A percentile compares a stretch with the other conserved stretches of the same genome.
Evolutionary conservation across 2,113 vertebrate species (phyloP).

Genomic region (Antigone vipio): DNA sequence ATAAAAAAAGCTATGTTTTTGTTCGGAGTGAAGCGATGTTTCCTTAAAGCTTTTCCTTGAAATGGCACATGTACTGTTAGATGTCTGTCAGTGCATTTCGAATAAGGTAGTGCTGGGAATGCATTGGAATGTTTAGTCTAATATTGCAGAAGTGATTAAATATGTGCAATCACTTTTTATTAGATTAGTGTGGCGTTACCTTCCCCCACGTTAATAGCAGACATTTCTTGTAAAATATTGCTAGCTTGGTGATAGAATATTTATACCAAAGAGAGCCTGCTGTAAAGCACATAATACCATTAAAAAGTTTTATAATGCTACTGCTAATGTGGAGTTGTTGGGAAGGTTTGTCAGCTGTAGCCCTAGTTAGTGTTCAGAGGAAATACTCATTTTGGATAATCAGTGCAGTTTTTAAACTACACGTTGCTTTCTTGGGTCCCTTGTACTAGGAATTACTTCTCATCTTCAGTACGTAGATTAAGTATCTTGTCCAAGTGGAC

Average conservation of each 20-base stretch:
- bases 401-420: constrained; percentile 56
- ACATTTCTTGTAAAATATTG: constrained; percentile 74
- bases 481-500: constrained; percentile 48
- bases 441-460: constrained; percentile 56
- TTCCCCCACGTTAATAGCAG: constrained; percentile 71
- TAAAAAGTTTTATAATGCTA: constrained; percentile 60
- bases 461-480: background rate
- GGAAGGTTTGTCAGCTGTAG: constrained; percentile 68
- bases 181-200: constrained; percentile 64
- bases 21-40: constrained; percentile 54
- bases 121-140: constrained; percentile 71
- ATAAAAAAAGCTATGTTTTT: constrained; percentile 9
- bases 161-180: constrained; percentile 74
- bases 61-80: constrained; percentile 68
- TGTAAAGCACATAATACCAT: constrained; percentile 74
- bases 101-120: constrained; percentile 65
- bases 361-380: constrained; percentile 54
- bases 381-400: constrained; percentile 34
- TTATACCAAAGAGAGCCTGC: constrained; percentile 86
- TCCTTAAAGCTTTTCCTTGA: constrained; percentile 47
- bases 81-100: constrained; percentile 69
- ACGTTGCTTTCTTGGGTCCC: constrained; percentile 55
- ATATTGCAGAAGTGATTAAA: constrained; percentile 68
- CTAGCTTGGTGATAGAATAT: constrained; percentile 73
- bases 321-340: constrained; percentile 67